Base-by-base conservation (phyloP, 2,888 invertebrate species). In the Erebia ligea region DNA sequence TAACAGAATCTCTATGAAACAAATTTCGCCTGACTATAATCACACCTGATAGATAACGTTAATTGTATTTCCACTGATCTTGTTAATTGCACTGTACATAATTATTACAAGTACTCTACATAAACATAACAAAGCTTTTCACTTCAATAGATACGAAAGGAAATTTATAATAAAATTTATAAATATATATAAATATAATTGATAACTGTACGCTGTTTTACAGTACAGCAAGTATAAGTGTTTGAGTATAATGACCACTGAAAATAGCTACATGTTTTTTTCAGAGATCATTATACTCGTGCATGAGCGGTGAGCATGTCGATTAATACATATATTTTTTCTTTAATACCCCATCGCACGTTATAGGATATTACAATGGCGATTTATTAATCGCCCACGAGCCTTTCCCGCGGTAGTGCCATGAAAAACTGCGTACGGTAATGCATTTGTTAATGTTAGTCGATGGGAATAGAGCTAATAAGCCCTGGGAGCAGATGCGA, bases 391-490 rank as follows among this genome's bases (percentile, higher is more conserved):
- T 56, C 45, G 54, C 21, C 45, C 34, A 62, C 65, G 42, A 68
- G 68, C 58, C 52, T 56, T 86, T 89, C 85, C 82, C 86, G 84
- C 81, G 80, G 77, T 73, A 71, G 81, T 80, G 79, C 79, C 56
- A 67, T 65, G 67, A 73, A 79, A 82, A 80, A 80, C 78, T 79
- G 78, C 78, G 76, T 75, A 75, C 76, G 58, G 74, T 73, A 73
- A 74, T 70, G 75, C 79, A 72, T 81, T 80, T 77, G 77, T 81
- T 82, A 78, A 81, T 80, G 81, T 74, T 81, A 81, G 81, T 80
- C 80, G 81, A 84, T 89, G 87, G 81, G 86, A 88, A 88, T 77
- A 77, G 80, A 81, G 70, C 50, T 82, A 78, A 81, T 77, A 78
- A 76, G 72, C 68, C 61, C 68, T 73, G 68, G 21, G 52, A 45